phyloP scores from a whole-genome alignment of 2,113 vertebrate species.

The Campylomormyrus numenius region DNA sequence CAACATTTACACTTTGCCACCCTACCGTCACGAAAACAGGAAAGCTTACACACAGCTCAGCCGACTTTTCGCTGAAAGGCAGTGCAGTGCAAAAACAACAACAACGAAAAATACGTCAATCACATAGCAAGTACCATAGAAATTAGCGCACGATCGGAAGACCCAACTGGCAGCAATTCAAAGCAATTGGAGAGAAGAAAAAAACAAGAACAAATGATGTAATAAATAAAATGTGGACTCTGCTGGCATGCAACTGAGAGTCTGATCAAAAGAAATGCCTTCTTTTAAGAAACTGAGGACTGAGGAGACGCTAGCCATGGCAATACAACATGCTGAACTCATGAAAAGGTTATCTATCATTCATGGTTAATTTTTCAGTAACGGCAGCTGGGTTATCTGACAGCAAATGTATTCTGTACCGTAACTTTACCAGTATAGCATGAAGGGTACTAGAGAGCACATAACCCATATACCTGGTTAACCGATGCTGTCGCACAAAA shows the following conservation, averaged over 20 bases:
- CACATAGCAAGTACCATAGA: constrained; percentile 6
- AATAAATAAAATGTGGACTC: constrained; percentile 29
- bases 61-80: not conserved
- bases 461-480: not conserved
- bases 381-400: not conserved
- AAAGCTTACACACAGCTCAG: constrained; percentile 11
- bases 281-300: constrained; percentile 13
- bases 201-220: constrained; percentile 23
- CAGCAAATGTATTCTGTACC: not conserved
- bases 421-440: not conserved
- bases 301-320: constrained; percentile 4
- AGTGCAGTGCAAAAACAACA: constrained; percentile 10
- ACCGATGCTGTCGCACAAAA: not conserved
- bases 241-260: constrained; percentile 35
- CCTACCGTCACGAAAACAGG: constrained; percentile 14
- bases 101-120: not conserved
- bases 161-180: constrained; percentile 25
- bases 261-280: constrained; percentile 15
- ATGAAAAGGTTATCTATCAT: constrained; percentile 6
- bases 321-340: constrained; percentile 16
- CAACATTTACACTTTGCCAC: not conserved
- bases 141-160: constrained; percentile 23
- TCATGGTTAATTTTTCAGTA: constrained; percentile 10
- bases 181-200: constrained; percentile 26
- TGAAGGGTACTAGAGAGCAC: not conserved